Conservation (phyloP, 2,888 invertebrate species). For the Tiliacea citrago region DNA sequence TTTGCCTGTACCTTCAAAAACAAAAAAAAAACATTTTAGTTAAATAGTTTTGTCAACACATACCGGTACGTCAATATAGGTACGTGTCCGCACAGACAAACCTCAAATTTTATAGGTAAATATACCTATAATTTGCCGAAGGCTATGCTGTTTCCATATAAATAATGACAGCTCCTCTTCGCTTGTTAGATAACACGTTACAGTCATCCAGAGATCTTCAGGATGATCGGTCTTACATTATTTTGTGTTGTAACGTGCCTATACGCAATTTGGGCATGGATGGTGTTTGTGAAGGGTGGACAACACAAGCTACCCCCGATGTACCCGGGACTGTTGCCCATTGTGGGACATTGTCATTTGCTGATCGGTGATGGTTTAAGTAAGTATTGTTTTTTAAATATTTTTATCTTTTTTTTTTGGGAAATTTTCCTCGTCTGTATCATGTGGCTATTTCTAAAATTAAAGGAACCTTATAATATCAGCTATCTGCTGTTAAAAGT, state of each 20-base stretch:
- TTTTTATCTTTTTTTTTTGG: not conserved
- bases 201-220: not conserved
- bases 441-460: too few species aligned
- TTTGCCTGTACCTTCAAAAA: too few species aligned
- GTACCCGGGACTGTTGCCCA: constrained; percentile 53
- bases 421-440: too few species aligned
- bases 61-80: not conserved
- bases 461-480: too few species aligned
- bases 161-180: constrained; percentile 9
- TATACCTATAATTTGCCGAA: not conserved
- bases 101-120: not conserved
- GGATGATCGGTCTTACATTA: constrained; percentile 46
- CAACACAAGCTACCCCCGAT: constrained; percentile 55
- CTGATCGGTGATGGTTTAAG: constrained; percentile 56
- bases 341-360: constrained; percentile 54
- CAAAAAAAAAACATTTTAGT: not conserved
- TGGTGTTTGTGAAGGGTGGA: constrained; percentile 23
- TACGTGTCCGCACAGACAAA: not conserved
- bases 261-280: constrained; percentile 43
- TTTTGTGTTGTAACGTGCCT: constrained; percentile 41
- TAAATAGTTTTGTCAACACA: not conserved
- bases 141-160: constrained; percentile 21
- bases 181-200: not conserved
- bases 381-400: constrained; percentile 38
- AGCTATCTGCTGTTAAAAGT: too few species aligned